Base-by-base conservation (phyloP, 1,140 invertebrate genomes). In the Drosophila neocordata region DNA sequence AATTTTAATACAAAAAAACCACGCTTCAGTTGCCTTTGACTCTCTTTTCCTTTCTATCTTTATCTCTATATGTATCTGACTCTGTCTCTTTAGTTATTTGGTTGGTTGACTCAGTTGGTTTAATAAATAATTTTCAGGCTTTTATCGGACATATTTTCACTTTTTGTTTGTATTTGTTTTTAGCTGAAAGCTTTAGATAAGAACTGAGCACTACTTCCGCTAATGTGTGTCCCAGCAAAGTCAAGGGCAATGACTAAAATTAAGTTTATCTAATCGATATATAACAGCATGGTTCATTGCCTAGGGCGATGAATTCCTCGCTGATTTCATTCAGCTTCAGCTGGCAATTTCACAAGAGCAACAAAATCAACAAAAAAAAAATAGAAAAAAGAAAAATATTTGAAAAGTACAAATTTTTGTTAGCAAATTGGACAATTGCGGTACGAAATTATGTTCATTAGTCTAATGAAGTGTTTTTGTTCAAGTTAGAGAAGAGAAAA, bases 181-280 rank as follows among this genome's bases (percentile, higher is more conserved):
- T 18, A 41, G 44, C 72, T 41, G 52, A 53, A 64, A 52, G 15
- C 18, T 8, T 51, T 64, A 68, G 79, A 82, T 82, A 82, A 82
- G 64, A 24, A 61, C n/a, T 6, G 34, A 60, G n/a, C 75, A 85
- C 82, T 85, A 85, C 69, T 85, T 85, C 81, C 81, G 82, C 64
- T 69, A 82, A 71, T 48, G 64, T 48, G 64, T 57, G 38, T 31
- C 60, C 62, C 69, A 62, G 62, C 82, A 87, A 85, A 85, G 82
- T 82, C 82, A 81, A 85, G 82, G 78, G 15, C 74, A 53, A 44
- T 48, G 82, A 82, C 83, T 87, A 87, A 88, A 87, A 88, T 87
- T 88, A 88, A 83, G 77, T 79, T 88, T 88, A 88, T 88, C 83
- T 88, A 88, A 88, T 88, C 83, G 83, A 88, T 88, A 77, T 69